Conservation (phyloP, 1,140 invertebrate genomes). For the Ceratina japonica region DNA sequence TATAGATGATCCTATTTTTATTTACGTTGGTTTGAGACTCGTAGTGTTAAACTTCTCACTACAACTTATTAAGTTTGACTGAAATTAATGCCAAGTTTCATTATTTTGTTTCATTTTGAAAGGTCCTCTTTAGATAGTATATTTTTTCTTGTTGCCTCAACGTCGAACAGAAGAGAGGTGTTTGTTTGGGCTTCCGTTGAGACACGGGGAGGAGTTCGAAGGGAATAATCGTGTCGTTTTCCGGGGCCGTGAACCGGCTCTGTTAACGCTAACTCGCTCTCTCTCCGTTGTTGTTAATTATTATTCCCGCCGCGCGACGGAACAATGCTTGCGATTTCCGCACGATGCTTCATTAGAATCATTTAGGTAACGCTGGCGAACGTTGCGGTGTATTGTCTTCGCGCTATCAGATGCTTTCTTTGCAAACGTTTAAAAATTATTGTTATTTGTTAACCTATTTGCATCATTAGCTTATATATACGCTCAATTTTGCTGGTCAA, state of each 20-base stretch:
- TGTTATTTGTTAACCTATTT: no score
- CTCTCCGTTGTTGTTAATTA: background rate
- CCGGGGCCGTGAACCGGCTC: background rate
- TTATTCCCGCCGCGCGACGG: conserved; percentile 37
- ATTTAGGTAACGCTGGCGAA: conserved; percentile 27
- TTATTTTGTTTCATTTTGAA: conserved; percentile 11
- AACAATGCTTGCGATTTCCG: conserved; percentile 51
- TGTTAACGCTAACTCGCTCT: background rate
- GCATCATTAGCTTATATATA: no score
- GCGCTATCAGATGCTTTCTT: background rate
- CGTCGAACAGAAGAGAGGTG: background rate
- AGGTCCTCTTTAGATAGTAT: conserved; percentile 16
- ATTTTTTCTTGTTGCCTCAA: background rate
- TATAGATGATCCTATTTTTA: no score
- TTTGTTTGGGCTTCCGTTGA: conserved; percentile 16
- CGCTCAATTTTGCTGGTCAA: no score
- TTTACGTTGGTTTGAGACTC: no score
- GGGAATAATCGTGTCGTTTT: conserved; percentile 4
- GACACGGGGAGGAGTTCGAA: conserved; percentile 4
- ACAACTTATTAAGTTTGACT: no score
- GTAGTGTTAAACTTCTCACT: no score
- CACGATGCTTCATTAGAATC: conserved; percentile 37
- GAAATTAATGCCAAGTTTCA: conserved; percentile 6
- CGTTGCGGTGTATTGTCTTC: background rate
- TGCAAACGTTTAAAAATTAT: background rate